These are phyloP conservation scores for Scomber scombrus DNA, from an alignment of 2,113 vertebrate genomes.

Conservation along the genomic window DNA sequence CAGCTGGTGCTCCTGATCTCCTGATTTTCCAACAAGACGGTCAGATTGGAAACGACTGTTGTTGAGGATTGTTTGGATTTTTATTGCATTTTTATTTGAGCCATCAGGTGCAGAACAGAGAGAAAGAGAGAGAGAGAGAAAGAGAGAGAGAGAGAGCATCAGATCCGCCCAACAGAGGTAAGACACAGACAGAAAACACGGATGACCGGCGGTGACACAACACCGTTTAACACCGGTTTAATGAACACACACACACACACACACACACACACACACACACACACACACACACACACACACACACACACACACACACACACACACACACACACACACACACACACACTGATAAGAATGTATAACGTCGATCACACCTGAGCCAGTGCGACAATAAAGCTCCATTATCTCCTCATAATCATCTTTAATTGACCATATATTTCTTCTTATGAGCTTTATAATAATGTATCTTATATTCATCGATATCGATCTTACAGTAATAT, in stretches of 20 bases:
- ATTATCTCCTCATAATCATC: background rate
- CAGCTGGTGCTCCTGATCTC: background rate
- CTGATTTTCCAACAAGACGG: background rate
- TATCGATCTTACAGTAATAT: background rate
- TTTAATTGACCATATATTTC: too few relatives aligned
- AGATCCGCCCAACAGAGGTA: constrained; percentile 72
- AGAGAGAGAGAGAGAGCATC: constrained; percentile 23
- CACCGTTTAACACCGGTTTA: constrained; percentile 4
- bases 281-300: constrained; percentile 8
- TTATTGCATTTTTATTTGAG: background rate
- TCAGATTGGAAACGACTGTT: background rate
- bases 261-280: background rate
- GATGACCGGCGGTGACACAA: constrained; percentile 3
- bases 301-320: background rate
- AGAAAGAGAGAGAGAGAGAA: constrained; percentile 22
- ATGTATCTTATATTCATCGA: too few relatives aligned
- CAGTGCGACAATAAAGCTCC: background rate
- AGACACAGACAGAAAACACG: constrained; percentile 17
- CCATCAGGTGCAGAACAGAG: constrained; percentile 40
- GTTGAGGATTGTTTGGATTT: background rate
- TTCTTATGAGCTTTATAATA: too few relatives aligned
- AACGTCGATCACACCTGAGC: constrained; percentile 33
- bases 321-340: too few relatives aligned
- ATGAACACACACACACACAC: background rate
- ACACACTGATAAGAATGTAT: constrained; percentile 4